Evolutionary conservation across 2,113 vertebrate genomes (phyloP).

Genomic region (Aplodontia rufa): DNA sequence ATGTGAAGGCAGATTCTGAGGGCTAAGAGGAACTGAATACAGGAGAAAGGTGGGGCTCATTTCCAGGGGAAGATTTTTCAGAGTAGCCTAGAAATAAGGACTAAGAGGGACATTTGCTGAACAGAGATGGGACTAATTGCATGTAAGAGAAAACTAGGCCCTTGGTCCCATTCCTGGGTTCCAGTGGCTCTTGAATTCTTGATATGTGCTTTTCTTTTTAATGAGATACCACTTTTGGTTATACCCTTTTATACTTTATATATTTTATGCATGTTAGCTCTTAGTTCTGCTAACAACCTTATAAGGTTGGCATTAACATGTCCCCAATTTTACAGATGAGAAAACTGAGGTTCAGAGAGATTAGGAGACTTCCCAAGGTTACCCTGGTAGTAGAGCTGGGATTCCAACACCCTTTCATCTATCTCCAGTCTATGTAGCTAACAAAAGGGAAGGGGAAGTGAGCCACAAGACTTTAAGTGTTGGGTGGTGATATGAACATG

Average conservation of each 20-base stretch:
- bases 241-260: background rate
- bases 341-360: background rate
- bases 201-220: background rate
- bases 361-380: too few species aligned
- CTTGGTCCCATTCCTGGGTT: background rate
- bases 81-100: background rate
- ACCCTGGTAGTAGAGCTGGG: background rate
- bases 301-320: background rate
- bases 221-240: background rate
- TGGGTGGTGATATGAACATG: background rate
- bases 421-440: background rate
- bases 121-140: background rate
- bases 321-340: background rate
- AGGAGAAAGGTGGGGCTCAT: background rate
- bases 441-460: background rate
- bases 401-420: background rate
- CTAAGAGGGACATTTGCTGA: too few species aligned
- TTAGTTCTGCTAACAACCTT: background rate
- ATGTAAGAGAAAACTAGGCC: background rate
- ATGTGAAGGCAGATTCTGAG: background rate
- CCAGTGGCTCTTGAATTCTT: background rate
- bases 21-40: background rate
- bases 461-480: background rate
- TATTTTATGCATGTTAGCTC: background rate
- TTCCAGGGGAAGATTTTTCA: background rate